phyloP scores from a whole-genome alignment of 2,888 invertebrate species.

The Conops quadrifasciatus region DNA sequence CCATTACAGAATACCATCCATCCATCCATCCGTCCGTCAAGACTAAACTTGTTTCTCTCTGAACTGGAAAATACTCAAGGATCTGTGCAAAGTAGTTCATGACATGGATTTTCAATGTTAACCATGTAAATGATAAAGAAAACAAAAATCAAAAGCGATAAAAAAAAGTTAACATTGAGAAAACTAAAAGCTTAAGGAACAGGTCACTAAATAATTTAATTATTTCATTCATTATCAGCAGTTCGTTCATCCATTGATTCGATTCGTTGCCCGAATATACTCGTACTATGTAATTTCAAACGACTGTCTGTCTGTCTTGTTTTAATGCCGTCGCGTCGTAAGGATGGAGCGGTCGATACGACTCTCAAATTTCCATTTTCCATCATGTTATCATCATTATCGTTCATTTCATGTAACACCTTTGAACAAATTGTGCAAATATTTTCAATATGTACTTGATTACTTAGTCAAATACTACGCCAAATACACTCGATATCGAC shows the following conservation, averaged over 20 bases:
- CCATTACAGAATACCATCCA: too few species aligned
- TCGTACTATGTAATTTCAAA: too few species aligned
- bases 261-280: too few species aligned
- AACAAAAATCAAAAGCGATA: not conserved
- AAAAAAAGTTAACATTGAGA: too few species aligned
- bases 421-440: conserved; percentile 9
- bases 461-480: too few species aligned
- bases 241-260: too few species aligned
- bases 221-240: too few species aligned
- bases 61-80: conserved; percentile 19
- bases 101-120: conserved; percentile 23
- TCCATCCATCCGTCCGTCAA: too few species aligned
- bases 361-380: not conserved
- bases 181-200: too few species aligned
- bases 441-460: not conserved
- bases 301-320: too few species aligned
- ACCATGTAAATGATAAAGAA: not conserved
- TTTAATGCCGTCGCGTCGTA: not conserved
- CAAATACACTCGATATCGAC: too few species aligned
- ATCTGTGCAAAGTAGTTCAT: conserved; percentile 23
- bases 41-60: not conserved
- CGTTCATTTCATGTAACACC: not conserved
- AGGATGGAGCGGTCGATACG: not conserved
- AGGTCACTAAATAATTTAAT: too few species aligned
- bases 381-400: not conserved